A percentile compares a stretch with the other conserved stretches of the same genome.
Conservation (phyloP, 2,797 vertebrate species). For the Sebastes miniatus region DNA sequence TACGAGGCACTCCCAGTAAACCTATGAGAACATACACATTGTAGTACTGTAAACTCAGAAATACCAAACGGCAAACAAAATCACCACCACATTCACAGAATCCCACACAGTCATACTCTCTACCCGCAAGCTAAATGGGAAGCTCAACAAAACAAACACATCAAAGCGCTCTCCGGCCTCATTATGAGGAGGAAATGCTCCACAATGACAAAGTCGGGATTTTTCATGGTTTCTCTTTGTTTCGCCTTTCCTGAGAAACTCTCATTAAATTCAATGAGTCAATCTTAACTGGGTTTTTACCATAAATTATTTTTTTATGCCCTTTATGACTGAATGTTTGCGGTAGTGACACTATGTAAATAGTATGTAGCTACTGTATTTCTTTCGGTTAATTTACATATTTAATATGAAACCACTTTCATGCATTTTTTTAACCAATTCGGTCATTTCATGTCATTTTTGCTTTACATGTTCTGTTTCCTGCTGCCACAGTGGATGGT, state of each 20-base stretch:
- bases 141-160: slow-evolving; percentile 53
- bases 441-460: background rate
- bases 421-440: background rate
- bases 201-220: slow-evolving; percentile 68
- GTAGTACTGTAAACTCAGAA: slow-evolving; percentile 45
- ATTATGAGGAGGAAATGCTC: slow-evolving; percentile 60
- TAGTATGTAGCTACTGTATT: background rate
- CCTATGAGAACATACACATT: slow-evolving; percentile 37
- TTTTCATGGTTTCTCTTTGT: slow-evolving; percentile 69
- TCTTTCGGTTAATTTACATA: background rate
- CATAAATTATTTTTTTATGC: slow-evolving; percentile 11
- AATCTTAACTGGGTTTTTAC: slow-evolving; percentile 41
- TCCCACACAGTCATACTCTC: slow-evolving; percentile 55
- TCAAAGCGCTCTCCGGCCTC: slow-evolving; percentile 65
- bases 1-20: slow-evolving; percentile 20
- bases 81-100: slow-evolving; percentile 54
- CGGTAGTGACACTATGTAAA: background rate
- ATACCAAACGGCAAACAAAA: slow-evolving; percentile 49
- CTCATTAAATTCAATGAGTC: slow-evolving; percentile 60
- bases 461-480: slow-evolving; percentile 27
- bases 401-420: background rate
- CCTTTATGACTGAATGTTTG: background rate
- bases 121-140: slow-evolving; percentile 61
- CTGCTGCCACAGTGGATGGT: slow-evolving; percentile 38
- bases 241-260: slow-evolving; percentile 63